Conservation (phyloP, 2,888 invertebrate species). For the Drymonia ruficornis region DNA sequence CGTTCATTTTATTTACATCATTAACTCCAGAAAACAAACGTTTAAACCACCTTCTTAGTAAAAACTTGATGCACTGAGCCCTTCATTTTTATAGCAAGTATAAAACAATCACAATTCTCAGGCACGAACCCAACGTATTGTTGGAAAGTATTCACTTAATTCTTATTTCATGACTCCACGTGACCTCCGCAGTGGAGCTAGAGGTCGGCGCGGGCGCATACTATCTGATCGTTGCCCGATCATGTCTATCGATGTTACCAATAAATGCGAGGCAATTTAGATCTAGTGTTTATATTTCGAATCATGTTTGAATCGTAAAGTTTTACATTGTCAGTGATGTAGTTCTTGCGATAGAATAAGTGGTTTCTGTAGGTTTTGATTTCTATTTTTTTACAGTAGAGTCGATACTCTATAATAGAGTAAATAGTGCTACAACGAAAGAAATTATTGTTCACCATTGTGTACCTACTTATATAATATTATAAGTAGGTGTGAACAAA, state of each 20-base stretch:
- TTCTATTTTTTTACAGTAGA: too few relatives aligned
- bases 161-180: slow-evolving; percentile 67
- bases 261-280: slow-evolving; percentile 44
- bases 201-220: slow-evolving; percentile 56
- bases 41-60: too few relatives aligned
- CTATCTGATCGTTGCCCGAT: slow-evolving; percentile 64
- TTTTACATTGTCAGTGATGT: slow-evolving; percentile 13
- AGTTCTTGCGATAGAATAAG: not conserved
- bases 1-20: too few relatives aligned
- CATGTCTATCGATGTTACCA: slow-evolving; percentile 59
- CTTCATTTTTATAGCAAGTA: not conserved
- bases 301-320: slow-evolving; percentile 13
- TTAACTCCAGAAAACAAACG: too few relatives aligned
- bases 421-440: too few relatives aligned
- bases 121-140: slow-evolving; percentile 47
- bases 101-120: slow-evolving; percentile 30
- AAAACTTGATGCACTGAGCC: not conserved
- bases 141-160: slow-evolving; percentile 63
- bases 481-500: too few relatives aligned
- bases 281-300: slow-evolving; percentile 33
- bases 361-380: too few relatives aligned
- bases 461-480: too few relatives aligned
- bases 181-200: slow-evolving; percentile 61
- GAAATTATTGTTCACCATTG: too few relatives aligned
- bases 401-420: too few relatives aligned